Base-by-base conservation (phyloP, 2,797 vertebrate species). In the Pseudopleuronectes americanus region DNA sequence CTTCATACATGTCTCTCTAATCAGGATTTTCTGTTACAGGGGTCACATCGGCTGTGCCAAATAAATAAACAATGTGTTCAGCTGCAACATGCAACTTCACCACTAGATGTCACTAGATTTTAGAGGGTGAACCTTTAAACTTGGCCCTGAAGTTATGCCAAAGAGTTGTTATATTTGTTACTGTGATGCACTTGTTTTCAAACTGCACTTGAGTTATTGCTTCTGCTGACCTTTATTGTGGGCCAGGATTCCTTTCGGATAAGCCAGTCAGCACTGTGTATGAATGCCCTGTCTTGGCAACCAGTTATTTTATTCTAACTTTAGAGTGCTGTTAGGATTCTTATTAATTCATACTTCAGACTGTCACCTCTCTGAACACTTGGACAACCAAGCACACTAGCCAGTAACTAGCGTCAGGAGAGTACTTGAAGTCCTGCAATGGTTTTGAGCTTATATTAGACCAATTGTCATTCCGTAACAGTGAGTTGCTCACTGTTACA, bases 381-480 rank as follows among this genome's bases (percentile, higher is more conserved):
- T 21, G 45, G 19, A 77, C 48, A 69, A 68, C 14, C 36, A 58
- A 51, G 19, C 14, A 53, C 31, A 67, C 24, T 7, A 52, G 66
- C 83, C 66, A 87, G 68, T 59, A 76, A 61, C 65, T 68, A 69
- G 71, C 57, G 26, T 26, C 64, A 66, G 57, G 48, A 65, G 65
- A 54, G 73, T 56, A 62, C 33, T 74, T 79, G 51, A 64, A 84
- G 85, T 60, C 70, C 56, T 72, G 57, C 60, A 62, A 76, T 81
- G 64, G 43, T 53, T 80, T 41, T n/a, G 71, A 60, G 79, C 52
- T 88, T 83, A 65, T 56, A 72, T 8, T 48, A 68, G 76, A 66
- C 77, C 78, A 74, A 83, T 87, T 90, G 87, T 84, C 68, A 86
- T 90, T 77, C 84, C 80, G 74, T 10, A 76, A 77, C 65, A 77